A percentile compares a stretch with the other conserved stretches of the same genome.
phyloP scores from a whole-genome alignment of 2,113 vertebrate species.

The Condylura cristata region DNA sequence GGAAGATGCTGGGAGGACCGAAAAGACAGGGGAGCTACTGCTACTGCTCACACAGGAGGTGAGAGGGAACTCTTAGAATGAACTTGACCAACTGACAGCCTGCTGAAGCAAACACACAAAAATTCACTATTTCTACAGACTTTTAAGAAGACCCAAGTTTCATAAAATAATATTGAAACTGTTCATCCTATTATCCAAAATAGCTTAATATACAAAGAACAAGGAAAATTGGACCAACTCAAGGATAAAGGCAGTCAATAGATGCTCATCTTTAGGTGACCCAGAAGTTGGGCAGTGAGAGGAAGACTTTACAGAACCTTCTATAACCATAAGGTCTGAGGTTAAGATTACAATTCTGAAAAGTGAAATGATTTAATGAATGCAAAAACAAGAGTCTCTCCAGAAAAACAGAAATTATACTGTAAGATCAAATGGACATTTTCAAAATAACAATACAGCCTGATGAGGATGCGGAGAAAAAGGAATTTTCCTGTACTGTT shows the following conservation, averaged over 20 bases:
- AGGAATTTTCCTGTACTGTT: too few species aligned
- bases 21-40: neutral
- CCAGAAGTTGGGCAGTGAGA: neutral
- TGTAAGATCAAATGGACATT: neutral
- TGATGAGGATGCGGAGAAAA: too few species aligned
- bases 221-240: neutral
- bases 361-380: constrained; percentile 23
- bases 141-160: neutral
- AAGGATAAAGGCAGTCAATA: neutral
- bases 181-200: neutral
- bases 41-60: neutral
- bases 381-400: neutral
- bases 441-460: neutral
- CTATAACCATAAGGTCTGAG: neutral
- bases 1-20: neutral
- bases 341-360: neutral
- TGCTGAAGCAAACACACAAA: neutral
- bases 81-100: neutral
- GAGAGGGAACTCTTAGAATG: neutral
- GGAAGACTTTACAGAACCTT: neutral
- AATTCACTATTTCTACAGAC: neutral
- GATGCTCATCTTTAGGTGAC: neutral
- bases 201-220: neutral
- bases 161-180: neutral
- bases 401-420: neutral